Evolutionary conservation across 2,888 invertebrate genomes (phyloP), one percentile per base, ranked within the genome.

Genomic region (Eubasilissa splendida): DNA sequence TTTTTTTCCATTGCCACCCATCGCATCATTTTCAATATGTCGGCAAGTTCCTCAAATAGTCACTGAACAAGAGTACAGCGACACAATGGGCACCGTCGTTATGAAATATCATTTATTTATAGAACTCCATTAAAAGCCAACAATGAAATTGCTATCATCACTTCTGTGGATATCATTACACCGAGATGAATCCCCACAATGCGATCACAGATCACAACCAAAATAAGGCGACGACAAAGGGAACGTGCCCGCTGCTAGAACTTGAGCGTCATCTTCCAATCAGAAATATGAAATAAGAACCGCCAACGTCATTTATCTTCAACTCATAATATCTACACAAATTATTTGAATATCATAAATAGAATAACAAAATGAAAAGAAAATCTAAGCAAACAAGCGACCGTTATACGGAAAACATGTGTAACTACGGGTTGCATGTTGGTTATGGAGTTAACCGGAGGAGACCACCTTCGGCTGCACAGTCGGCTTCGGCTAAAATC

Each of bases 131-230:
- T 70, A 70, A 52, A 54, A 54, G 53, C 53, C 53, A 54, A 70
- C 70, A 53, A 70, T 54, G 70, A 70, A 70, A 70, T 68, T 68
- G 68, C 68, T 63, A 33, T 63, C 63, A 63, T 68, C 70, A 70
- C 70, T 70, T 31, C 70, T 53, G 70, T 70, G 22, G 70, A 70
- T 70, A 70, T 33, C 70, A 70, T 70, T 70, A 70, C 70, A 31
- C 70, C 12, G 70, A 70, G 70, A 70, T 70, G 70, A 53, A 70
- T 70, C 70, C 53, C 31, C 70, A 70, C 70, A 70, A 70, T 70
- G 70, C 70, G 53, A 70, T 31, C 12, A 42, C 42, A 70, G 70
- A 70, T 70, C 42, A 42, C n/a, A 53, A 70, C 14, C 53, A 70
- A 14, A 54, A 54, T 54, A 68, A 50, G 12, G 70, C 52, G 14